Base-by-base conservation (phyloP, 2,888 invertebrate genomes). In the Nephrotoma flavescens region DNA sequence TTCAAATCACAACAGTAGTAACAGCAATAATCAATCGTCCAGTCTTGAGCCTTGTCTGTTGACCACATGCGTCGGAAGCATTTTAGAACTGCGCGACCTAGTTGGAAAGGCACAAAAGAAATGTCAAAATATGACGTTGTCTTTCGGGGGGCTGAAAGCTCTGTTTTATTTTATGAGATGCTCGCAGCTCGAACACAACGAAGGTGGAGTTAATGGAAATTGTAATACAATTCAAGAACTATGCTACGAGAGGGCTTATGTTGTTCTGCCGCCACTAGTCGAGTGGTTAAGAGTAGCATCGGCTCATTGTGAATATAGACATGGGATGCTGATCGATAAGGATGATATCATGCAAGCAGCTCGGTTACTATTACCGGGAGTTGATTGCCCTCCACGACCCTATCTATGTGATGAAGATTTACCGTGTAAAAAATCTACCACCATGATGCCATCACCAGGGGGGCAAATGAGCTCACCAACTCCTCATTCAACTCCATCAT, bases 111-210 rank as follows among this genome's bases (percentile, higher is more conserved):
- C 93, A 2, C 92, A 93, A 87, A 93, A 94, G 87, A 92, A 91
- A 87, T 91, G 91, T 88, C 91, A 92, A 87, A 90, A 91, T 86
- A 90, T 89, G 9, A 89, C 90, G 9, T 91, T 96, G 88, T 93
- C 94, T 87, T 93, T 94, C 19, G 93, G 95, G 71, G 97, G 97
- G 0, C 93, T 97, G 85, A 94, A 95, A 86, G 95, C 97, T 0
- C 92, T 97, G 1, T 97, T 97, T 91, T 97, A 97, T 91, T 97
- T 97, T 90, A 97, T 97, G 97, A 93, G 97, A 85, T 97, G 97
- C 91, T 97, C 97, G 0, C 97, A 95, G 93, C 89, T 96, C 90
- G 96, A 96, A 90, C 96, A 96, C 90, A 93, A 93, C 0, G 94
- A 94, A 87, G 90, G 92, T 83, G 92, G 88, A 90, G 89, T 89